These are phyloP conservation scores for Nipponia nippon DNA, from an alignment of 2,113 vertebrate species.

Conservation along the genomic window DNA sequence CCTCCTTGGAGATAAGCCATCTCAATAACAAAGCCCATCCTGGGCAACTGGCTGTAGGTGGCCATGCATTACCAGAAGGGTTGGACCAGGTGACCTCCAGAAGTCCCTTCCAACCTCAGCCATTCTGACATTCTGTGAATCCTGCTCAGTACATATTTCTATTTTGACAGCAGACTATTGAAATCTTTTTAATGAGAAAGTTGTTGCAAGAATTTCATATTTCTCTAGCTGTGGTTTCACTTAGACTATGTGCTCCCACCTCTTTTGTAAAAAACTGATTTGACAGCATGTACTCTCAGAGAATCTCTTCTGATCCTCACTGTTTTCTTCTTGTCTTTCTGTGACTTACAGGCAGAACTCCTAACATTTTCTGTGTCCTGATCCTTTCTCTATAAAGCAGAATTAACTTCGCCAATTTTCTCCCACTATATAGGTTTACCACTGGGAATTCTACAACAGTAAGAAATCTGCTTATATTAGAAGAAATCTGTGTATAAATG, in stretches of 20 bases:
- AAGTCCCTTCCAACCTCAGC: background rate
- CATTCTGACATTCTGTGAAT: background rate
- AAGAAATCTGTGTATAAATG: background rate
- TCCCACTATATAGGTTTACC: background rate
- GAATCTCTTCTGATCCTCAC: background rate
- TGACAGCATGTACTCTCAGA: background rate
- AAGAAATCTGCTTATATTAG: background rate
- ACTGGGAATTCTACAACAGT: background rate
- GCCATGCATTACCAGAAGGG: fast-evolving
- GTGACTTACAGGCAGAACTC: background rate
- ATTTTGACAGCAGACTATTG: background rate
- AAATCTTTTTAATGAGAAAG: background rate
- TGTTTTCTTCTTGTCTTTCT: background rate
- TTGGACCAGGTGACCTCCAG: background rate
- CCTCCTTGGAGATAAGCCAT: background rate
- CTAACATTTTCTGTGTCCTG: background rate
- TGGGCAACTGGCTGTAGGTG: background rate
- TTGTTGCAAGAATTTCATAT: background rate
- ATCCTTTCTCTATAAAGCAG: background rate
- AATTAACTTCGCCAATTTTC: background rate
- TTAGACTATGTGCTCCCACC: background rate
- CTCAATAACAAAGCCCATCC: background rate
- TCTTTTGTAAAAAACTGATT: background rate
- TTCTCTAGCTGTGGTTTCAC: background rate
- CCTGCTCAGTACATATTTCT: background rate